Conservation (phyloP, 2,888 invertebrate species). For the Lasioglossum lativentre region DNA sequence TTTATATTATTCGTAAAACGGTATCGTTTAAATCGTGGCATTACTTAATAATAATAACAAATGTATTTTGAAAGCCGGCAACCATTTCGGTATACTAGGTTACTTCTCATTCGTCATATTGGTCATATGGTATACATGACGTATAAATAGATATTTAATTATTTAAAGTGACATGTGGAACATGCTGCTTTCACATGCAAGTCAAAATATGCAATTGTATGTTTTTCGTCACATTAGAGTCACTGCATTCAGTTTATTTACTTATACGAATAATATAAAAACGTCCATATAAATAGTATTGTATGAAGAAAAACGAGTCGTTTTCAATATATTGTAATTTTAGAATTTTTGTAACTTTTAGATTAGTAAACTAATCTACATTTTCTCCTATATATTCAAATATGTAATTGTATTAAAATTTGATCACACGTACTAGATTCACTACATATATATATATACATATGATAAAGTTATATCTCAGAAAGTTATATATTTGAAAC, state of each 20-base stretch:
- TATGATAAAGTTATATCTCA: neutral
- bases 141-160: neutral
- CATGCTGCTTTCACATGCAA: neutral
- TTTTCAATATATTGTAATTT: too few relatives aligned
- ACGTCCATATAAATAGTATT: too few relatives aligned
- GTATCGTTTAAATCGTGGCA: constrained; percentile 27
- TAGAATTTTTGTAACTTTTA: too few relatives aligned
- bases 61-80: neutral
- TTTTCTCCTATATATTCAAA: too few relatives aligned
- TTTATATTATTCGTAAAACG: constrained; percentile 9
- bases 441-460: too few relatives aligned
- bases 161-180: neutral
- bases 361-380: too few relatives aligned
- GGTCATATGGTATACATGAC: neutral
- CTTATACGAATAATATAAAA: too few relatives aligned
- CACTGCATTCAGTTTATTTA: neutral
- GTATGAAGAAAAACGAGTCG: too few relatives aligned
- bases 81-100: neutral
- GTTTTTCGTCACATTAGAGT: neutral
- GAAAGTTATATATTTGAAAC: neutral
- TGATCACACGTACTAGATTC: neutral
- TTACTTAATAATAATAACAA: constrained; percentile 20
- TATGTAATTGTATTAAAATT: too few relatives aligned
- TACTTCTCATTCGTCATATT: constrained; percentile 11
- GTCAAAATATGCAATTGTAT: neutral